A percentile compares a stretch with the other conserved stretches of the same genome.
phyloP scores from a whole-genome alignment of 2,888 invertebrate genomes.

The Magallana nippona region DNA sequence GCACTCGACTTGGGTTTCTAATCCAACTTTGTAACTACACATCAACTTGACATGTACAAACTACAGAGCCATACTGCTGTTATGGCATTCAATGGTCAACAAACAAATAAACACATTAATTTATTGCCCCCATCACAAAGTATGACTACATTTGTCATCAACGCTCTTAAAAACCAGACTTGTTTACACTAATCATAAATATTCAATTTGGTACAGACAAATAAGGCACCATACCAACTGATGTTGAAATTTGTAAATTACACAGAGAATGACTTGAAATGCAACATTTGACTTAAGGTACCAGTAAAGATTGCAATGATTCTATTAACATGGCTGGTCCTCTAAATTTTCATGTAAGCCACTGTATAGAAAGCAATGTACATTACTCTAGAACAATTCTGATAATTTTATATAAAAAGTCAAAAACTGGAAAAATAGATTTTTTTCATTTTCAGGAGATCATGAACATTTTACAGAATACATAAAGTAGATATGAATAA shows the following conservation, averaged over 20 bases:
- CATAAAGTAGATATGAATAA: too few species aligned
- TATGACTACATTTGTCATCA: background rate
- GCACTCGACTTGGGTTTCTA: background rate
- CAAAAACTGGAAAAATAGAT: too few species aligned
- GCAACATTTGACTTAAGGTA: background rate
- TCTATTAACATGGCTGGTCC: too few species aligned
- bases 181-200: background rate
- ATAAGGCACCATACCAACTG: slow-evolving; percentile 10
- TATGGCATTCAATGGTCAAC: too few species aligned
- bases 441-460: too few species aligned
- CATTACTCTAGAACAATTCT: background rate
- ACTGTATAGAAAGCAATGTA: background rate
- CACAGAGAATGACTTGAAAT: background rate
- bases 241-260: background rate
- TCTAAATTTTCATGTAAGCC: too few species aligned
- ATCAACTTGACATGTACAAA: background rate
- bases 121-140: too few species aligned
- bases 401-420: too few species aligned
- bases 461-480: too few species aligned
- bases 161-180: background rate
- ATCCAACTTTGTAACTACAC: background rate
- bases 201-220: background rate
- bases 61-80: too few species aligned
- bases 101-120: background rate
- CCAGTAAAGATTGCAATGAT: background rate